A percentile compares a stretch with the other conserved stretches of the same genome.
These are phyloP conservation scores for Zaprionus africanus DNA, from an alignment of 1,140 invertebrate genomes.

Conservation along the genomic window DNA sequence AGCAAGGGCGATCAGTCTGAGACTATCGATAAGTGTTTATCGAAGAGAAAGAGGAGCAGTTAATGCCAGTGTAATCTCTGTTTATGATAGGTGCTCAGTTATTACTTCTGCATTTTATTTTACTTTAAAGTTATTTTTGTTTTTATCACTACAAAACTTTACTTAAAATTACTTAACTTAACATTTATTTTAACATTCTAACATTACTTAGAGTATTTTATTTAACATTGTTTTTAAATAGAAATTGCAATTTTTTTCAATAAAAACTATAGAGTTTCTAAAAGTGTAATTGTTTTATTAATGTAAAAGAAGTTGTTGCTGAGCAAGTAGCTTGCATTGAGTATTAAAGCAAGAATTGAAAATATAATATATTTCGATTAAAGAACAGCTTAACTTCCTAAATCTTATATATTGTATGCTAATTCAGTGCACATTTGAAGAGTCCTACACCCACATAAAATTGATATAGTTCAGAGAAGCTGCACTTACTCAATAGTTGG, in stretches of 20 bases:
- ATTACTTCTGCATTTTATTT: not conserved
- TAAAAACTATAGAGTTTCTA: too few species aligned
- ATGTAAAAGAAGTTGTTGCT: too few species aligned
- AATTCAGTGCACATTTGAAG: not conserved
- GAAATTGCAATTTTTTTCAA: too few species aligned
- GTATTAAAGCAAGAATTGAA: too few species aligned
- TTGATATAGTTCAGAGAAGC: not conserved
- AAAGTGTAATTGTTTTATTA: too few species aligned
- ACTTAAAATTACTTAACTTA: not conserved
- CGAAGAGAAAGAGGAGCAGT: not conserved
- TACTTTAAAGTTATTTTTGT: not conserved
- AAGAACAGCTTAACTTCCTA: too few species aligned
- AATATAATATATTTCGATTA: too few species aligned
- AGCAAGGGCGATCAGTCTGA: not conserved
- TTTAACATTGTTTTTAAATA: not conserved
- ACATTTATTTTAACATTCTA: too few species aligned
- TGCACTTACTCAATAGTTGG: not conserved
- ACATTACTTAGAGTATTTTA: not conserved
- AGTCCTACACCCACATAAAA: not conserved
- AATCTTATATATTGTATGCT: not conserved
- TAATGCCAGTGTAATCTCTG: not conserved
- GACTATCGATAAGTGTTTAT: not conserved
- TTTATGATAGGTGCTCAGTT: too few species aligned
- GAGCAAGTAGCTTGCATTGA: too few species aligned
- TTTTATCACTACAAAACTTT: not conserved